phyloP scores from a whole-genome alignment of 2,113 vertebrate genomes.

The Oncorhynchus masou region DNA sequence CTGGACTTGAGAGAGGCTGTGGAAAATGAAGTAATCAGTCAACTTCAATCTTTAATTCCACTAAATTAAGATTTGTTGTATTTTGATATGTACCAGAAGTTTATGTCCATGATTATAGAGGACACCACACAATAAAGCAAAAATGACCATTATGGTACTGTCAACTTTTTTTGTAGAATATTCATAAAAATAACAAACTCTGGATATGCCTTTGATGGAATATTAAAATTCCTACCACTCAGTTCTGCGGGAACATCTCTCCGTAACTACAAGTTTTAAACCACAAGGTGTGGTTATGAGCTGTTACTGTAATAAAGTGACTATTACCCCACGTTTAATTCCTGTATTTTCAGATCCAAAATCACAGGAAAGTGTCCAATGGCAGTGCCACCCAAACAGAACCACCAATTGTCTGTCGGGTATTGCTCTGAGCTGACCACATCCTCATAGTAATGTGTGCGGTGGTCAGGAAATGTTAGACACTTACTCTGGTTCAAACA shows the following conservation, averaged over 20 bases:
- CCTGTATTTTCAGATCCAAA: constrained; percentile 22
- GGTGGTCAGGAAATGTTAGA: background rate
- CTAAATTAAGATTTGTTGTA: background rate
- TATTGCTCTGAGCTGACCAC: constrained; percentile 4
- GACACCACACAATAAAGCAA: background rate
- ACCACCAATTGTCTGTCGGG: constrained; percentile 15
- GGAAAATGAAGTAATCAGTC: constrained; percentile 7
- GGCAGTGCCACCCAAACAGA: constrained; percentile 27
- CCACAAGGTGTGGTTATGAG: constrained; percentile 44
- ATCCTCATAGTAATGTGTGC: constrained; percentile 15
- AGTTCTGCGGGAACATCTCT: constrained; percentile 3
- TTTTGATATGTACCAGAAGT: background rate
- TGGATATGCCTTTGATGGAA: background rate
- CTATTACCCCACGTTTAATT: no score
- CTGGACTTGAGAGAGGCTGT: background rate
- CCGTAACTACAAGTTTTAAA: constrained; percentile 26
- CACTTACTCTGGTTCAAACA: background rate
- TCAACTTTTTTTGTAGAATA: background rate
- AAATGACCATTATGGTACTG: background rate
- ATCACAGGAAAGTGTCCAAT: constrained; percentile 19
- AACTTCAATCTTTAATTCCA: background rate
- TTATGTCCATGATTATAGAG: background rate
- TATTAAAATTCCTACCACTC: background rate
- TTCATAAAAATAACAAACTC: background rate
- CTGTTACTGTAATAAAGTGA: constrained; percentile 30